Percentiles rank a stretch among this genome's conserved stretches.
These are phyloP conservation scores for Pherbina coryleti DNA, from an alignment of 2,888 invertebrate genomes.

Conservation along the genomic window DNA sequence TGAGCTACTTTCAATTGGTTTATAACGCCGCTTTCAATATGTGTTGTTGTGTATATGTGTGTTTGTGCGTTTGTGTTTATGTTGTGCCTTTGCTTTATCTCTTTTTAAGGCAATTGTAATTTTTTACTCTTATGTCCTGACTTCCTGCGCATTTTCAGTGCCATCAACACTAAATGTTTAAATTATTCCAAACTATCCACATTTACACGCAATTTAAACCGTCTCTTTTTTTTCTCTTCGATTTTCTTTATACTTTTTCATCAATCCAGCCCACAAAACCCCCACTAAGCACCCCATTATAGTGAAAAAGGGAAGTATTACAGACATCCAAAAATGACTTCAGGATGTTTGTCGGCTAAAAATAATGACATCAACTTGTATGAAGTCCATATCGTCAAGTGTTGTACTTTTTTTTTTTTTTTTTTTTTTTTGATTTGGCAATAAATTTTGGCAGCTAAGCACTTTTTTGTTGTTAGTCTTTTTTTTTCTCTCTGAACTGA, in stretches of 20 bases:
- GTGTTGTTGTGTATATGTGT: background rate
- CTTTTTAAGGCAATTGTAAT: background rate
- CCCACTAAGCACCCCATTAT: too few relatives aligned
- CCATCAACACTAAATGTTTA: slow-evolving; percentile 8
- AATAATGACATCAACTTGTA: too few relatives aligned
- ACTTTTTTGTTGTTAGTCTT: too few relatives aligned
- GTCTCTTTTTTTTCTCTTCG: background rate
- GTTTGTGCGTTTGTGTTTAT: background rate
- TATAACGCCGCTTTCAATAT: background rate
- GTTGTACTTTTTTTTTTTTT: too few relatives aligned
- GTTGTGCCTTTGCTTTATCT: background rate
- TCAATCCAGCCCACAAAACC: too few relatives aligned
- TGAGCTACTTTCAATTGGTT: background rate
- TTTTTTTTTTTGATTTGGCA: too few relatives aligned
- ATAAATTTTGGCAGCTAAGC: too few relatives aligned
- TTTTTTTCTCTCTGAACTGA: too few relatives aligned
- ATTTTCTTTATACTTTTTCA: too few relatives aligned
- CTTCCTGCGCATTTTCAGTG: background rate
- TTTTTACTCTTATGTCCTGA: background rate
- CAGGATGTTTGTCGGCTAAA: too few relatives aligned
- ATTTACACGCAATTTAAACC: slow-evolving; percentile 8
- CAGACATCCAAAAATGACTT: background rate
- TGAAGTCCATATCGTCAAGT: too few relatives aligned
- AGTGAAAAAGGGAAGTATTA: background rate
- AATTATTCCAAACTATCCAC: slow-evolving; percentile 35